Base-by-base conservation (phyloP, 1,140 invertebrate genomes). In the Drosophila equinoxialis region DNA sequence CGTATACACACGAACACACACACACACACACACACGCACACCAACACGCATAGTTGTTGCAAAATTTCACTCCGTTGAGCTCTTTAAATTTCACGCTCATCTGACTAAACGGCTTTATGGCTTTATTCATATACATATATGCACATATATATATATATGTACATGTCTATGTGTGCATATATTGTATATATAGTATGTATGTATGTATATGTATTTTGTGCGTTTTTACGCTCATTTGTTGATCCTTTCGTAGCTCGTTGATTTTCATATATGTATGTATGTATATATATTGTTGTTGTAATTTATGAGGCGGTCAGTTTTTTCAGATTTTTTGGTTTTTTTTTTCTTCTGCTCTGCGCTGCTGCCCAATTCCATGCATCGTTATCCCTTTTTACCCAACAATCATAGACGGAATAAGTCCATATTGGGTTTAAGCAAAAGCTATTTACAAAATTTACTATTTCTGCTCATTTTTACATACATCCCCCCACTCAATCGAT, bases 31-130 rank as follows among this genome's bases (percentile, higher is more conserved):
- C 54, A 23, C 42, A 55, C 13, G 39, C 55, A 62, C 48, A 42
- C 17, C 20, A 35, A 66, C 41, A 10, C 14, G 39, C 51, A 48
- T 65, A 77, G 65, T 58, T 67, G 67, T 69, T 73, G 65, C 79
- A 68, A 65, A 54, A 86, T 85, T 84, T 86, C 35, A 37, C 37
- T 59, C 2, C 17, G 45, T 59, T 37, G 23, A 20, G 35, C 26
- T 54, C 26, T 41, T 37, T 48, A 68, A 87, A 87, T 82, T 86
- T 86, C 82, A 86, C 83, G 82, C 82, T 86, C 72, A 87, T 86
- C 82, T 86, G 76, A 67, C 83, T 86, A 86, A 86, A 86, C 82
- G 83, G 83, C 87, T 86, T 86, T 86, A 86, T 86, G 68, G 82
- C 76, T 82, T 81, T 51, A 51, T 71, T 74, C 76, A 87, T 87